Evolutionary conservation across 2,797 vertebrate genomes (phyloP).

Genomic region (Danio jaintianensis): DNA sequence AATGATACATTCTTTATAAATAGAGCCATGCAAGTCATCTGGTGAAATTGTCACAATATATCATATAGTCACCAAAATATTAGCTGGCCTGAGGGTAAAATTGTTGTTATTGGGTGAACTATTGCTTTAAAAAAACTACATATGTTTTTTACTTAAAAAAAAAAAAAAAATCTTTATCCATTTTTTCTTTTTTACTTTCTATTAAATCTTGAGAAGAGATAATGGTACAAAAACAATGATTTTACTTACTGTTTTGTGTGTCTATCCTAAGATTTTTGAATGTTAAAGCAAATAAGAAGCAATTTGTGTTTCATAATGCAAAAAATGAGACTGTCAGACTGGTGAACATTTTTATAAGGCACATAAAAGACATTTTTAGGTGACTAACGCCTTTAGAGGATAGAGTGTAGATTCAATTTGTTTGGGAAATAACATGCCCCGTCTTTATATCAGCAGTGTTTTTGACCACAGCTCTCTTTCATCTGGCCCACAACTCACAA

Average conservation of each 20-base stretch:
- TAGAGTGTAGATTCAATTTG: conserved; percentile 33
- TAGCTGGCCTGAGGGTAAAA: too few relatives aligned
- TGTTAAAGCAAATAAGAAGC: background rate
- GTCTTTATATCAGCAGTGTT: background rate
- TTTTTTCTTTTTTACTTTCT: too few relatives aligned
- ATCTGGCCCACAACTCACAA: conserved; percentile 24
- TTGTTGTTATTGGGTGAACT: too few relatives aligned
- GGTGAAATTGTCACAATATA: too few relatives aligned
- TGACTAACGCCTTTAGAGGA: background rate
- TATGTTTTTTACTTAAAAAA: background rate
- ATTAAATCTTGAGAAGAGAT: background rate
- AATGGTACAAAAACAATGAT: background rate
- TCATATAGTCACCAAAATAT: too few relatives aligned
- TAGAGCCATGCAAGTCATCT: too few relatives aligned
- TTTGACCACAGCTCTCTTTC: conserved; percentile 27
- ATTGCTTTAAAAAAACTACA: background rate
- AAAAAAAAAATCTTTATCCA: too few relatives aligned
- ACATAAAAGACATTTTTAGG: background rate
- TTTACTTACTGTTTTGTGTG: background rate
- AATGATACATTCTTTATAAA: too few relatives aligned
- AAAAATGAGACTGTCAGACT: background rate
- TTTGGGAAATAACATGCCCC: conserved; percentile 2
- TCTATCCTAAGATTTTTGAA: background rate
- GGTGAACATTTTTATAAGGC: background rate
- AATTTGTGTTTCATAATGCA: too few relatives aligned